phyloP scores from a whole-genome alignment of 2,113 vertebrate genomes.

The Pituophis catenifer region DNA sequence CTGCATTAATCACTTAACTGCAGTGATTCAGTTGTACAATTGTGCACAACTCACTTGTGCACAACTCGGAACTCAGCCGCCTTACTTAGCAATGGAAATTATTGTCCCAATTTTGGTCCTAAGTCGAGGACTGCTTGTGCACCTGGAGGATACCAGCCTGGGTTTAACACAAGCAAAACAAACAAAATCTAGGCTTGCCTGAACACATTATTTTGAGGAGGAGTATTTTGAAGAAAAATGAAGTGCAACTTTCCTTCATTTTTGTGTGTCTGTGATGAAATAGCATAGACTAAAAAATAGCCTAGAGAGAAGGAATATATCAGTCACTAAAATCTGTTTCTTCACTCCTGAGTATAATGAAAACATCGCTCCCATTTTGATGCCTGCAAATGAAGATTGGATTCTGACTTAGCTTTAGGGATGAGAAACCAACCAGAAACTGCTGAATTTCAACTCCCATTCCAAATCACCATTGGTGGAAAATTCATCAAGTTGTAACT shows the following conservation, averaged over 20 bases:
- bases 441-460: neutral
- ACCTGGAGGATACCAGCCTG: neutral
- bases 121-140: neutral
- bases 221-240: neutral
- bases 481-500: neutral
- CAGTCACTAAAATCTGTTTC: neutral
- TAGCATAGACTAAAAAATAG: neutral
- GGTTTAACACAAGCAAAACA: neutral
- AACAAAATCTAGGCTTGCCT: neutral
- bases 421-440: neutral
- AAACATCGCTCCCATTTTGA: neutral
- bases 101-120: neutral
- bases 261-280: neutral
- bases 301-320: neutral
- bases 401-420: neutral
- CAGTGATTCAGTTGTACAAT: neutral
- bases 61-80: neutral
- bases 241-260: neutral
- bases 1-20: neutral
- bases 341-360: neutral
- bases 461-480: neutral
- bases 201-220: neutral
- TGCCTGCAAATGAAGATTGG: neutral
- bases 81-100: neutral
- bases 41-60: neutral